Conservation (phyloP, 2,797 vertebrate genomes). For the Rhinatrema bivittatum region DNA sequence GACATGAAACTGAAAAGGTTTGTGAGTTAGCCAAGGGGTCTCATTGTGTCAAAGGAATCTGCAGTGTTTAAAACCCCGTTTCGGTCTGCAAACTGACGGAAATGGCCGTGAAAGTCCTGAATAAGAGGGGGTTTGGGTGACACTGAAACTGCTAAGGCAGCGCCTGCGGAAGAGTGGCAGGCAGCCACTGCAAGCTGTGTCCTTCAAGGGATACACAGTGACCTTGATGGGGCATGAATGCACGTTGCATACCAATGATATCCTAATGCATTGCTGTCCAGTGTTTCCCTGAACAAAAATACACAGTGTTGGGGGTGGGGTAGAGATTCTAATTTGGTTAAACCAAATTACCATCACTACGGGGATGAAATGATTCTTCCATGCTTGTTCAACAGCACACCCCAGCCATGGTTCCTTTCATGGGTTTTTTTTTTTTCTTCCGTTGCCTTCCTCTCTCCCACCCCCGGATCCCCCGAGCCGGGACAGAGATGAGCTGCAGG, state of each 20-base stretch:
- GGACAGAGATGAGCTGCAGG: conserved; percentile 33
- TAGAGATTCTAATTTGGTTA: conserved; percentile 9
- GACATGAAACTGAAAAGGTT: too few relatives aligned
- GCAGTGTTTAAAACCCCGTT: too few relatives aligned
- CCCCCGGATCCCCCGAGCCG: conserved; percentile 8
- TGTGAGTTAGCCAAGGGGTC: too few relatives aligned
- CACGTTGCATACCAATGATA: conserved; percentile 19
- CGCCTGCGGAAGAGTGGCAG: conserved; percentile 41
- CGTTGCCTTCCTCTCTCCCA: too few relatives aligned
- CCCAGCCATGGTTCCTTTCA: conserved; percentile 12
- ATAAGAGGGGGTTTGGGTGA: too few relatives aligned
- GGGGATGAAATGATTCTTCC: neutral
- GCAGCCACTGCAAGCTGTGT: conserved; percentile 35
- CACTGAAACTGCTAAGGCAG: too few relatives aligned
- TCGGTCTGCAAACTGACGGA: too few relatives aligned
- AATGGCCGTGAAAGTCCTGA: too few relatives aligned
- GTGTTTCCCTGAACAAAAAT: neutral
- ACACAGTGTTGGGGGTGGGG: conserved; percentile 1
- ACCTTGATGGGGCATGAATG: conserved; percentile 57
- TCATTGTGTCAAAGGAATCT: too few relatives aligned
- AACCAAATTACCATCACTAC: conserved; percentile 19
- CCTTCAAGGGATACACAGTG: conserved; percentile 60
- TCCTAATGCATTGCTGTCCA: neutral
- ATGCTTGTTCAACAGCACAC: conserved; percentile 12
- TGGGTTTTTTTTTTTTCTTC: conserved; percentile 1